These are phyloP conservation scores for Hydraecia micacea DNA, from an alignment of 2,888 invertebrate species.

Conservation along the genomic window DNA sequence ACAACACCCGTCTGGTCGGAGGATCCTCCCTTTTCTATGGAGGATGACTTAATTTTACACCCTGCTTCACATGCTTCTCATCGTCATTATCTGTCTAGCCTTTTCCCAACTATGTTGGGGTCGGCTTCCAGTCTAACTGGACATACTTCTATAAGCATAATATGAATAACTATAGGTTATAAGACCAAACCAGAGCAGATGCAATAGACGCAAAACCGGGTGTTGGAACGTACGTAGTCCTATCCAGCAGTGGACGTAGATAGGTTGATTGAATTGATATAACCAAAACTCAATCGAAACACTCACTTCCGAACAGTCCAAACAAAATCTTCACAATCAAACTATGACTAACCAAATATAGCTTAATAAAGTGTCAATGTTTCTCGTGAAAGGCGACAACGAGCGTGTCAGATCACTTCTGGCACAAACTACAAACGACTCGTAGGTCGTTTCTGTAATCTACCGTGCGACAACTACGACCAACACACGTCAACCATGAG, in stretches of 20 bases:
- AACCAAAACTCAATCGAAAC: not conserved
- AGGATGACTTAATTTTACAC: not conserved
- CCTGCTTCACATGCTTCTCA: not conserved
- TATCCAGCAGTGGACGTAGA: not conserved
- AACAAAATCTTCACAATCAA: slow-evolving; percentile 6
- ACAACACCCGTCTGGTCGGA: not conserved
- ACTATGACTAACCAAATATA: slow-evolving; percentile 12
- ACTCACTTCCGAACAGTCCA: not conserved
- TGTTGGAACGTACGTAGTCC: not conserved
- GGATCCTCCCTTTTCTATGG: not conserved
- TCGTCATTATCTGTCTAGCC: no score
- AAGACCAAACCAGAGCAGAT: not conserved
- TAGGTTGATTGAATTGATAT: not conserved
- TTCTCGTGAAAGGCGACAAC: slow-evolving; percentile 41
- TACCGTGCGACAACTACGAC: slow-evolving; percentile 1
- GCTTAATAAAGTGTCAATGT: slow-evolving; percentile 22
- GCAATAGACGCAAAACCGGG: not conserved
- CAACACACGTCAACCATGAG: not conserved
- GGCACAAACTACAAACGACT: slow-evolving; percentile 48
- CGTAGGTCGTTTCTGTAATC: slow-evolving; percentile 33
- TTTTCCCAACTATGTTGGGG: no score
- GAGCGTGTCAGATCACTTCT: slow-evolving; percentile 51
- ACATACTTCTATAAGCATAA: not conserved
- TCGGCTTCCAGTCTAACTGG: no score
- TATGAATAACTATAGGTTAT: not conserved